Base-by-base conservation (phyloP, 2,113 vertebrate species). In the Coryphaenoides rupestris region DNA sequence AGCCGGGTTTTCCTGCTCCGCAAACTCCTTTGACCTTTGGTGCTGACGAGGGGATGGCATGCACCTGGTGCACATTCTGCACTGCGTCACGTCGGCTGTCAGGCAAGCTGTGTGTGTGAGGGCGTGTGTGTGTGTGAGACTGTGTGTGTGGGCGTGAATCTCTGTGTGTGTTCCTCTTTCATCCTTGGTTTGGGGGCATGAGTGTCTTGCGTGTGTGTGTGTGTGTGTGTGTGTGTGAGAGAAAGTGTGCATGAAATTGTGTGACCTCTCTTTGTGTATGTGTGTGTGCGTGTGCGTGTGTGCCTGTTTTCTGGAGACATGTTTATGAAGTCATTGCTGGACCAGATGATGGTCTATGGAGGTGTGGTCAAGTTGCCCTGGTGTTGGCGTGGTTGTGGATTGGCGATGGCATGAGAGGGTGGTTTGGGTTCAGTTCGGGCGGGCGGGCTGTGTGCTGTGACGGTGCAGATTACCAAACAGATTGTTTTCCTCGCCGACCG, bases 391-490 rank as follows among this genome's bases (percentile, higher is more conserved):
- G 9, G 33, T 40, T 40, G 10, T 40, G 9, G 33, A 9, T 40
- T 13, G 9, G 9, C 9, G 33, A 40, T 40, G 9, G 7, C 33
- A 10, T 33, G 28, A 5, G 28, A 7, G 28, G 28, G 28, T 13
- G 5, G 33, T 2, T 1, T 40, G 33, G 33, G 33, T 12, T 40
- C 33, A 40, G 33, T 10, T 78, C 46, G 28, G 69, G 21, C 62
- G 62, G 50, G 57, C 21, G 57, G 22, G 64, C 56, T 46, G 5
- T 62, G 72, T 64, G 70, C 58, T 23, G 60, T 82, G 78, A 83
- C 75, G 9, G 33, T 40, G 33, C 74, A 77, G 78, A 82, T 74
- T 84, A 74, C 80, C 68, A 50, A 60, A 63, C 77, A 75, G 78
- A 84, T 84, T 84, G 33, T 40, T 40, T 40, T 9, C 33, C 6